phyloP scores from a whole-genome alignment of 2,113 vertebrate genomes.

The Platysteira castanea region DNA sequence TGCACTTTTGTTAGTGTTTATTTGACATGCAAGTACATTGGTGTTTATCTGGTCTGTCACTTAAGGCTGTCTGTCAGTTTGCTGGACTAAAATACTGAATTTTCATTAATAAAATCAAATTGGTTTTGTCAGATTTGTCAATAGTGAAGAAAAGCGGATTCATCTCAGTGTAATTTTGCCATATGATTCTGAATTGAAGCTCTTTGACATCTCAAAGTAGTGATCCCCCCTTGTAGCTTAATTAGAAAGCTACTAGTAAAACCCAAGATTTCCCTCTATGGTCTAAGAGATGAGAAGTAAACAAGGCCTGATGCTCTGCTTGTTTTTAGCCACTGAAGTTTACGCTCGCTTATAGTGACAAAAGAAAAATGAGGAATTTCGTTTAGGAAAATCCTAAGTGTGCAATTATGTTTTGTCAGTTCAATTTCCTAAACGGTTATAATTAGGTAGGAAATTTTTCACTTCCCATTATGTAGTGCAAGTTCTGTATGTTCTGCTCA shows the following conservation, averaged over 20 bases:
- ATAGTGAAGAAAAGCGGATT: not conserved
- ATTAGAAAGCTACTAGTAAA: not conserved
- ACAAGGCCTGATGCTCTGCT: not conserved
- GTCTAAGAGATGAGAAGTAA: not conserved
- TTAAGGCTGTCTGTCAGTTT: not conserved
- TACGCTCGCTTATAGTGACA: fast-evolving
- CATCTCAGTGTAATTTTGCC: not conserved
- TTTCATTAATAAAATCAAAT: not conserved
- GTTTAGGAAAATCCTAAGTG: not conserved
- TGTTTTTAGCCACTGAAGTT: not conserved
- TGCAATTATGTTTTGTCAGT: not conserved
- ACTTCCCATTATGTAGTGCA: not conserved
- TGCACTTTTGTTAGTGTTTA: not conserved
- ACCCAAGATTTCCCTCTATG: fast-evolving
- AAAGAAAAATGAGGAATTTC: not conserved
- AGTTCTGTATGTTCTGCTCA: not conserved
- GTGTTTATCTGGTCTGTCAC: not conserved
- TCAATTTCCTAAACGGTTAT: not conserved
- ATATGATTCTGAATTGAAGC: not conserved
- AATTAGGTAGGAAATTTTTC: not conserved
- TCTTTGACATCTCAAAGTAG: not conserved
- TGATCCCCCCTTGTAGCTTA: not conserved
- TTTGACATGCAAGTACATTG: not conserved
- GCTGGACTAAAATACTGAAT: not conserved
- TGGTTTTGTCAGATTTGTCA: not conserved